Conservation (phyloP, 30 jellyfish, hydroid and myxozoan genomes). For the Chrysaora quinquecirrha region DNA sequence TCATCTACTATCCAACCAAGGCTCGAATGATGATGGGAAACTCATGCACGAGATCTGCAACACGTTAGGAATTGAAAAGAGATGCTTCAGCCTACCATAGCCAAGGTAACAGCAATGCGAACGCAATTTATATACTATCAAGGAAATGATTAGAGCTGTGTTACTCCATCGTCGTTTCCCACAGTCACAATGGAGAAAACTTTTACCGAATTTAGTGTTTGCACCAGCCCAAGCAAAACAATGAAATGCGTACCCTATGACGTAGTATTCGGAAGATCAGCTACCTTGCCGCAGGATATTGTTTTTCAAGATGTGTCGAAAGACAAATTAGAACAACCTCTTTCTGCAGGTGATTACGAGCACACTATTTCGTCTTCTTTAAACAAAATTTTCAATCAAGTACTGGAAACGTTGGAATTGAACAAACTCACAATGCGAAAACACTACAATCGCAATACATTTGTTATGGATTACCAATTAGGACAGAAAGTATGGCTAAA, state of each 20-base stretch:
- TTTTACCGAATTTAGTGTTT: conserved; percentile 53
- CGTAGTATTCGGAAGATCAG: conserved; percentile 64
- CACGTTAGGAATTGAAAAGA: conserved; percentile 47
- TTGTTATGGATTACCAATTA: conserved; percentile 11
- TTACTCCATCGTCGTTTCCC: conserved; percentile 66
- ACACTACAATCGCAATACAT: conserved; percentile 51
- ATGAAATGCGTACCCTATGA: conserved; percentile 25
- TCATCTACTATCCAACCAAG: conserved; percentile 47
- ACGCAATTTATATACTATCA: conserved; percentile 14
- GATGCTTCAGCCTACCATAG: conserved; percentile 63
- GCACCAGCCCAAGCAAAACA: conserved; percentile 55
- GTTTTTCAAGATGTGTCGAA: conserved; percentile 17
- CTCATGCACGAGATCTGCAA: conserved; percentile 51
- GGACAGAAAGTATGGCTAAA: conserved; percentile 62
- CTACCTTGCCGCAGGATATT: conserved; percentile 65
- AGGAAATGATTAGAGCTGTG: conserved; percentile 70
- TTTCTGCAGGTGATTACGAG: conserved; percentile 1
- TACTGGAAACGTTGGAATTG: conserved; percentile 34
- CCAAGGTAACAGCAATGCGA: conserved; percentile 48
- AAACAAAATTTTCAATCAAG: conserved; percentile 15
- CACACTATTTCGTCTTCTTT: conserved; percentile 33
- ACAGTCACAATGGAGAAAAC: conserved; percentile 59
- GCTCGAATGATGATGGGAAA: conserved; percentile 56
- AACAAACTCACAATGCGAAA: conserved; percentile 46
- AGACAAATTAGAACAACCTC: conserved; percentile 33